phyloP scores from a whole-genome alignment of 1,140 invertebrate genomes.

The Bombus balteatus region DNA sequence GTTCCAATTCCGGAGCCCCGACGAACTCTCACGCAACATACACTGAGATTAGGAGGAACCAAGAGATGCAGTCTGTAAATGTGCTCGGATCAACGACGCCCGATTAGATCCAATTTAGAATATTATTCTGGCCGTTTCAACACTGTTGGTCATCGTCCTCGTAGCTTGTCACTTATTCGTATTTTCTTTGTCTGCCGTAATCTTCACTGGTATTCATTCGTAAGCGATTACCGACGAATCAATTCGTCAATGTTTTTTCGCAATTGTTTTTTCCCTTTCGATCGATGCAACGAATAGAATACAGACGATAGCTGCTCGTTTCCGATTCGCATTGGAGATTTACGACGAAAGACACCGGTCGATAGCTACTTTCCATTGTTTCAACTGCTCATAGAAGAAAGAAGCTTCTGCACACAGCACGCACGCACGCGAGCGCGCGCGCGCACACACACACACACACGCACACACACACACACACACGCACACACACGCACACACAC shows the following conservation, averaged over 20 bases:
- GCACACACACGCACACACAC: constrained; percentile 37
- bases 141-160: background rate
- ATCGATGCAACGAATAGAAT: background rate
- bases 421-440: constrained; percentile 24
- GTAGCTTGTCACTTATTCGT: background rate
- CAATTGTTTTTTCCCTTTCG: background rate
- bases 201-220: too few species aligned
- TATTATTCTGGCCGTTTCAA: background rate
- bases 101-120: background rate
- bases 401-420: background rate
- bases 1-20: background rate
- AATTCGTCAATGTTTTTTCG: too few species aligned
- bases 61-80: background rate
- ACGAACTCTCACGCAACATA: background rate
- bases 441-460: background rate
- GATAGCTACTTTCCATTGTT: constrained; percentile 61
- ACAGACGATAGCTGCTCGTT: background rate
- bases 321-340: background rate
- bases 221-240: too few species aligned
- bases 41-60: background rate
- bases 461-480: too few species aligned
- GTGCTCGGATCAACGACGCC: background rate
- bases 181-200: background rate
- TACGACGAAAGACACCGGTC: background rate
- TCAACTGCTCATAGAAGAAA: constrained; percentile 71